Evolutionary conservation across 2,113 vertebrate genomes (phyloP).

Genomic region (Brienomyrus brachyistius): DNA sequence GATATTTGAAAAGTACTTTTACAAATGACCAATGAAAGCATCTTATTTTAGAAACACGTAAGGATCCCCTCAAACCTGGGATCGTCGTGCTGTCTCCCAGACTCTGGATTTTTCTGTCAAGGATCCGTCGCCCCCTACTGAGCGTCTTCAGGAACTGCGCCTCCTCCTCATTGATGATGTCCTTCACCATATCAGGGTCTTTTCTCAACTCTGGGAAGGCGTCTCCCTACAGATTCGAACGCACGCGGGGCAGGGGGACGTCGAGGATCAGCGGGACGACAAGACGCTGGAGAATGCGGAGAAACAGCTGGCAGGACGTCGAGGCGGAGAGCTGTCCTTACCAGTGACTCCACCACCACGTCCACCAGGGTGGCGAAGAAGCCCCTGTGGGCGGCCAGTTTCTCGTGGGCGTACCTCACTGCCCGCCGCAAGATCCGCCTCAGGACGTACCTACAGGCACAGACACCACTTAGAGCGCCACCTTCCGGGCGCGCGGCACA

Average conservation of each 20-base stretch:
- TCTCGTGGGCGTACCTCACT: constrained; percentile 90
- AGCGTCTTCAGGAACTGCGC: constrained; percentile 93
- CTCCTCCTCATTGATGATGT: constrained; percentile 95
- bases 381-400: constrained; percentile 80
- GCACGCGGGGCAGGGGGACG: not conserved
- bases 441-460: constrained; percentile 76
- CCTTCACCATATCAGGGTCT: constrained; percentile 95
- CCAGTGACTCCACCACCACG: constrained; percentile 87
- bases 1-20: not conserved
- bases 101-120: constrained; percentile 92
- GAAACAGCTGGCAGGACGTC: not conserved
- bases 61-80: constrained; percentile 66
- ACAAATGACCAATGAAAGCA: not conserved
- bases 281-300: not conserved
- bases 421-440: constrained; percentile 91
- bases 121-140: constrained; percentile 88
- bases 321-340: constrained; percentile 41
- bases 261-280: not conserved
- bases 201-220: constrained; percentile 94
- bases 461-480: not conserved
- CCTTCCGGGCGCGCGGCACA: not conserved
- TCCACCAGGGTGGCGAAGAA: constrained; percentile 93
- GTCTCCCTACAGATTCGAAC: constrained; percentile 64
- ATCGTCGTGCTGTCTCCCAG: constrained; percentile 76
- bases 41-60: not conserved